Evolutionary conservation across 2,113 vertebrate genomes (phyloP).

Genomic region (Gnathonemus longibarbis): DNA sequence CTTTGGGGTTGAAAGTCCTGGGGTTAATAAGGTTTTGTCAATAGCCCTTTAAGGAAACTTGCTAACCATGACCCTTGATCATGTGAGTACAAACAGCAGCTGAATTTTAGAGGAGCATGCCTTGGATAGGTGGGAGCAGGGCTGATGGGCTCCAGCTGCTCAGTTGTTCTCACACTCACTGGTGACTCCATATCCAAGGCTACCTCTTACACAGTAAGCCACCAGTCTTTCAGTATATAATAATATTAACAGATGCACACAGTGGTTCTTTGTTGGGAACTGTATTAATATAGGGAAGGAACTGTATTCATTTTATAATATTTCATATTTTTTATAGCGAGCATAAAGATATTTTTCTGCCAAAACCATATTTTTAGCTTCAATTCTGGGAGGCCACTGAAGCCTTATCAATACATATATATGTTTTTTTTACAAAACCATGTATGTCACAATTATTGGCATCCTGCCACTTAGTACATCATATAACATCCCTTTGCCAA

Average conservation of each 20-base stretch:
- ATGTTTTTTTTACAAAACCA: not conserved
- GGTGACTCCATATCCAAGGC: not conserved
- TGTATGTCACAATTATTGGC: not conserved
- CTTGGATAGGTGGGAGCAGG: not conserved
- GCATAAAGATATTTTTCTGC: not conserved
- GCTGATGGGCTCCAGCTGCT: not conserved
- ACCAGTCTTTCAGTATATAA: not conserved
- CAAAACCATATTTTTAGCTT: not conserved
- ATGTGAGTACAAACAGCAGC: not conserved
- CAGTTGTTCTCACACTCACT: not conserved
- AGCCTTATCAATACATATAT: not conserved
- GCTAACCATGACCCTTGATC: not conserved
- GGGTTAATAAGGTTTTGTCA: constrained; percentile 8
- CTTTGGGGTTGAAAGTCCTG: constrained; percentile 2
- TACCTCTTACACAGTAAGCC: not conserved
- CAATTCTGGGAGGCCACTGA: not conserved
- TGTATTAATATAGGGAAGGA: not conserved
- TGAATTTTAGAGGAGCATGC: not conserved
- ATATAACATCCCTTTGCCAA: not conserved
- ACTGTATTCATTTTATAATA: not conserved
- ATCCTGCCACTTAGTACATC: not conserved
- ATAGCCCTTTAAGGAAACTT: constrained; percentile 5
- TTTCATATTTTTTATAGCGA: not conserved
- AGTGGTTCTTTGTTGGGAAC: not conserved
- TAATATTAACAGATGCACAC: not conserved